A percentile compares a stretch with the other conserved stretches of the same genome.
These are phyloP conservation scores for Hypena proboscidalis DNA, from an alignment of 2,888 invertebrate genomes.

Conservation along the genomic window DNA sequence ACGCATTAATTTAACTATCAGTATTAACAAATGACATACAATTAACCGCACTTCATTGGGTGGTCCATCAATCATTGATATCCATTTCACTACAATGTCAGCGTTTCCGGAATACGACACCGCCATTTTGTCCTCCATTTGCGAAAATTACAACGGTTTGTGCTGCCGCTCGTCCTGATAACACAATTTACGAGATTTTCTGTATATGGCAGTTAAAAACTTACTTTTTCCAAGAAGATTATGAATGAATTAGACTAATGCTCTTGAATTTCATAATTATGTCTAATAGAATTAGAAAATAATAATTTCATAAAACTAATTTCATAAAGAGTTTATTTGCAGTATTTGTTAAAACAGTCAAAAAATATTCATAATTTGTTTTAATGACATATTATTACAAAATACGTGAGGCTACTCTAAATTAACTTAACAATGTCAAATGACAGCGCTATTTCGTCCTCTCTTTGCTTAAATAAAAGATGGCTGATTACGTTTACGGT, in stretches of 20 bases:
- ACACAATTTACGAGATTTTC: conserved; percentile 3
- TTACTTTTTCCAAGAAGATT: no score
- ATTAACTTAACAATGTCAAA: no score
- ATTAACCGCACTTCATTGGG: conserved; percentile 37
- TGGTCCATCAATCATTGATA: conserved; percentile 33
- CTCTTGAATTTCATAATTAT: no score
- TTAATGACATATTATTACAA: no score
- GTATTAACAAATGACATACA: conserved; percentile 35
- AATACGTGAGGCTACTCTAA: no score
- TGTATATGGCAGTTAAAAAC: no score
- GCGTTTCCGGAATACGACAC: conserved; percentile 23
- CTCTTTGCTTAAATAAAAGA: conserved; percentile 24
- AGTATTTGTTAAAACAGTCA: no score
- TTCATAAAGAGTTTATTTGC: no score
- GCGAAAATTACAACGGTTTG: conserved; percentile 27
- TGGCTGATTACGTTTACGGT: conserved; percentile 19
- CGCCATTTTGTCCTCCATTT: conserved; percentile 21
- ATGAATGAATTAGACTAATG: no score
- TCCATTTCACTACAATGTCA: conserved; percentile 26
- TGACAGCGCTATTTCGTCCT: conserved; percentile 24
- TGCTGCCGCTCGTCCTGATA: not conserved
- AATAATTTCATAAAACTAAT: no score
- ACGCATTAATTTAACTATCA: not conserved
- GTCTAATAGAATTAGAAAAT: no score
- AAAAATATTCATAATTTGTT: no score